Evolutionary conservation across 37 sponge, comb jelly and placozoan species (phyloP).

Genomic region (Cliona cf. orientalis): DNA sequence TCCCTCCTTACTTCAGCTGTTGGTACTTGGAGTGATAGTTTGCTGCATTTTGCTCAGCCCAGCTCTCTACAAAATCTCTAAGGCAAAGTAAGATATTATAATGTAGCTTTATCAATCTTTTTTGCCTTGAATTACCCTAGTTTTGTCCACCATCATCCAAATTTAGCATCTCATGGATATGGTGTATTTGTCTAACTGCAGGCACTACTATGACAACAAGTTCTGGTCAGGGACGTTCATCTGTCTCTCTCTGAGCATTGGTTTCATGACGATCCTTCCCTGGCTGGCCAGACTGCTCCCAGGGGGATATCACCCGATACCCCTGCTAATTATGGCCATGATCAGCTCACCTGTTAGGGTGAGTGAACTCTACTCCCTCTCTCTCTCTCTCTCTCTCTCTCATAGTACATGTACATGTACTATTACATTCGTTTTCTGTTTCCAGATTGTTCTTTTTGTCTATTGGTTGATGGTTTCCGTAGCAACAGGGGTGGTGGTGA

Average conservation of each 20-base stretch:
- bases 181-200: conserved; percentile 18
- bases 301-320: conserved; percentile 43
- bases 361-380: not conserved
- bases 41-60: conserved; percentile 55
- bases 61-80: conserved; percentile 45
- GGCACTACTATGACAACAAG: conserved; percentile 9
- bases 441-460: conserved; percentile 24
- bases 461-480: conserved; percentile 53
- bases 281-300: conserved; percentile 37
- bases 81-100: conserved; percentile 33
- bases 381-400: not conserved
- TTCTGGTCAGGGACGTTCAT: conserved; percentile 72
- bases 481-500: conserved; percentile 29
- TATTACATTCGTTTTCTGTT: not conserved
- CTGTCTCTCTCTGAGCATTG: conserved; percentile 35
- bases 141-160: too few species aligned
- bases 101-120: too few species aligned
- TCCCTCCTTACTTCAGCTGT: conserved; percentile 14
- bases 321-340: conserved; percentile 11
- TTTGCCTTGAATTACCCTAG: too few species aligned
- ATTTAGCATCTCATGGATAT: not conserved
- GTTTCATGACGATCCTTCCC: conserved; percentile 38
- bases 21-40: conserved; percentile 47
- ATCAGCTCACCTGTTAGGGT: conserved; percentile 32
- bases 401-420: too few species aligned